Base-by-base conservation (phyloP, 2,888 invertebrate genomes). In the Cheilosia urbana region DNA sequence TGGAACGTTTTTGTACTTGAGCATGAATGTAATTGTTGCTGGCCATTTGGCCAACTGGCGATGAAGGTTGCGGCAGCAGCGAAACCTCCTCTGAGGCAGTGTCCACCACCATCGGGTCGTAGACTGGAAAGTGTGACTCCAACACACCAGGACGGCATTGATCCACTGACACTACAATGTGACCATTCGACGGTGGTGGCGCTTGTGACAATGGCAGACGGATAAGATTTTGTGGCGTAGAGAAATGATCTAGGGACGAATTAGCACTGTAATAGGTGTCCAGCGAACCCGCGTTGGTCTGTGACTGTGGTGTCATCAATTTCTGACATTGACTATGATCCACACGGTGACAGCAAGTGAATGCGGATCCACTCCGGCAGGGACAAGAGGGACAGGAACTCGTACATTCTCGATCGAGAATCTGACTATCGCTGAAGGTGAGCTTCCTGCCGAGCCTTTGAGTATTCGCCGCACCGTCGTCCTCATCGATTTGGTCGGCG, bases 401-500 rank as follows among this genome's bases (percentile, higher is more conserved):
- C 62, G 84, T 66, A 65, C 91, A 92, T 47, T 90, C 90, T 9
- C 91, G 91, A 63, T 90, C 89, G 42, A 92, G 87, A 47, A 92
- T 92, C 55, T 91, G 90, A 85, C 91, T 92, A 81, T 92, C 92
- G 88, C 92, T 92, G 83, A 91, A 92, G 0, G 92, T 92, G 21
- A 92, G 88, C 88, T 92, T 92, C 65, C 90, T 90, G 30, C 88
- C 88, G n/a, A 89, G 81, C 55, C 84, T 88, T 47, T 81, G 69
- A 21, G 90, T 81, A 91, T 91, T 87, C 72, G 91, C 90, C 1
- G 55, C 40, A 3, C 58, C 37, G 9, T 58, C 72, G 19, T 93
- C 93, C 17, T 93, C 94, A 2, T 94, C 94, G 77, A 94, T 91
- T 87, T 94, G 94, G 89, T 94, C 94, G 1, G 93, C 94, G 0